Conservation (phyloP, 2,888 invertebrate genomes). For the Ophioninae sp. region DNA sequence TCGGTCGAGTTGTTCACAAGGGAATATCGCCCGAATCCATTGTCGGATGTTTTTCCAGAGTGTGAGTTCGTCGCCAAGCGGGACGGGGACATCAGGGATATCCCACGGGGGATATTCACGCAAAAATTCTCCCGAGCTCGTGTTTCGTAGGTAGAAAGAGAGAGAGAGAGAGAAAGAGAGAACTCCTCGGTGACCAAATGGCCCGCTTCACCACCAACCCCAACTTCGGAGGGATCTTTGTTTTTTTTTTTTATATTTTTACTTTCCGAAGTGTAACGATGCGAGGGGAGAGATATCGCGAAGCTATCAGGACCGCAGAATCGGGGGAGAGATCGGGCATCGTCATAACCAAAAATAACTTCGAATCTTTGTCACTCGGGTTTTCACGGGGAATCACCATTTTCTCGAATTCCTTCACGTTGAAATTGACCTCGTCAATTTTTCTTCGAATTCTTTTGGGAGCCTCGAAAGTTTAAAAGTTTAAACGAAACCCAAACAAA, state of each 20-base stretch:
- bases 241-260: conserved; percentile 38
- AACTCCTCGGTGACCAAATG: conserved; percentile 22
- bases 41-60: not conserved
- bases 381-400: conserved; percentile 27
- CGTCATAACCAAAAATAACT: conserved; percentile 31
- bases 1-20: not conserved
- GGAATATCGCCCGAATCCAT: not conserved
- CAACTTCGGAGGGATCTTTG: not conserved
- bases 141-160: conserved; percentile 18
- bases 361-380: conserved; percentile 35
- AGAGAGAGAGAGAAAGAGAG: too few relatives aligned
- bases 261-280: conserved; percentile 36
- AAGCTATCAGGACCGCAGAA: too few relatives aligned
- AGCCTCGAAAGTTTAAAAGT: not conserved
- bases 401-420: conserved; percentile 15
- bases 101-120: conserved; percentile 27
- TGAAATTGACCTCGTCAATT: conserved; percentile 5
- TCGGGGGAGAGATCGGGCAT: not conserved
- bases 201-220: not conserved
- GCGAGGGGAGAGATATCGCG: not conserved
- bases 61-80: not conserved
- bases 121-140: not conserved
- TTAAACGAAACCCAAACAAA: too few relatives aligned
- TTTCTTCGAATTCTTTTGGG: not conserved
- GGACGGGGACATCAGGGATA: conserved; percentile 38